These are phyloP conservation scores for Nesogale talazaci DNA, from an alignment of 2,113 vertebrate species.

Conservation along the genomic window DNA sequence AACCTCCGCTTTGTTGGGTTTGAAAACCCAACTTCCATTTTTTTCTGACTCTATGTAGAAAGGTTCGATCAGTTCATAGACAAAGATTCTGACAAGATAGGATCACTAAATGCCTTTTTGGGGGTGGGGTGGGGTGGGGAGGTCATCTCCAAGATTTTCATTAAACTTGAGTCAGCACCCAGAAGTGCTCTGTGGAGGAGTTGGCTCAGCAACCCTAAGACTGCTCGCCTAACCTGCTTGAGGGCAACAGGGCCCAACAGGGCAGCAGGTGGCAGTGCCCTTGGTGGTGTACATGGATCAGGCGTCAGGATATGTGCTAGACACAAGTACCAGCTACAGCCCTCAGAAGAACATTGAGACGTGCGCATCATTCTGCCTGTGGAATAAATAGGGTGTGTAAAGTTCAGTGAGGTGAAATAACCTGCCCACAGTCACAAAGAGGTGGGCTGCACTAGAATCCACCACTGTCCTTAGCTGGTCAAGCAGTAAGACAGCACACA, in stretches of 20 bases:
- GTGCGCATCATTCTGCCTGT: not conserved
- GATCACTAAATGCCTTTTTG: too few species aligned
- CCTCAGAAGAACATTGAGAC: not conserved
- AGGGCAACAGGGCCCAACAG: not conserved
- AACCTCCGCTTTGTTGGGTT: not conserved
- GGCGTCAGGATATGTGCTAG: not conserved
- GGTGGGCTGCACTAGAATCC: not conserved
- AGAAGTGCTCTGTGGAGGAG: not conserved
- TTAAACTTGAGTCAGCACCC: too few species aligned
- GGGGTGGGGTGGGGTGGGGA: too few species aligned
- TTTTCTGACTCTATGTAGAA: not conserved
- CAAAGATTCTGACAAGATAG: not conserved
- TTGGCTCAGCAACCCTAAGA: not conserved
- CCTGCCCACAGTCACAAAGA: not conserved
- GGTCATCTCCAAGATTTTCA: too few species aligned
- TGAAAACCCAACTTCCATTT: constrained; percentile 7
- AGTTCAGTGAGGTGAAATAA: not conserved
- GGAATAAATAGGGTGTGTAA: not conserved
- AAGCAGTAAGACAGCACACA: not conserved
- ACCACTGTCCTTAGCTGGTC: not conserved
- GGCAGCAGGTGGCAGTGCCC: too few species aligned
- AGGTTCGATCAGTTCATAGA: not conserved
- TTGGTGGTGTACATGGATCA: not conserved
- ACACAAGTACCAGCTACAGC: not conserved
- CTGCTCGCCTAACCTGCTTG: not conserved